phyloP scores from a whole-genome alignment of 53 echinoderm and acorn worm genomes.

The Echinarachnius parma region DNA sequence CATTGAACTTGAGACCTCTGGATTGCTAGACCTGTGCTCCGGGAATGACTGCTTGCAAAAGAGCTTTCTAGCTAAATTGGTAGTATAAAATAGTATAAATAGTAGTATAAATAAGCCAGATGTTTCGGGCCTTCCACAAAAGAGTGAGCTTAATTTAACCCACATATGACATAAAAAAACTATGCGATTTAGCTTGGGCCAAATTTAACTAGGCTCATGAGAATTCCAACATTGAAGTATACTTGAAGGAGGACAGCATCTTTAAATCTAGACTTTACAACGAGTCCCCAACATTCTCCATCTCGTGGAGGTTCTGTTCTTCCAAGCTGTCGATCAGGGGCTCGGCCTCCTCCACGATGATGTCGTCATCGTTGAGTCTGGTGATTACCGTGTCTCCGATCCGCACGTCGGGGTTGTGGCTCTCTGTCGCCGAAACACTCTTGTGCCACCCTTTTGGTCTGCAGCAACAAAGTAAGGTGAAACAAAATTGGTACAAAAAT shows the following conservation, averaged over 20 bases:
- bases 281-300: constrained; percentile 27
- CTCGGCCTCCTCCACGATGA: constrained; percentile 34
- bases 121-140: too few species aligned
- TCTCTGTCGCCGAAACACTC: constrained; percentile 55
- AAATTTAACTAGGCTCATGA: too few species aligned
- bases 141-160: too few species aligned
- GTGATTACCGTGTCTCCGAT: constrained; percentile 84
- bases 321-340: constrained; percentile 27
- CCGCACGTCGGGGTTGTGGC: constrained; percentile 58
- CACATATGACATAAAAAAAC: too few species aligned
- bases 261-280: background rate
- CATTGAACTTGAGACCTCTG: too few species aligned
- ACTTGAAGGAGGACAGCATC: background rate
- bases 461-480: background rate
- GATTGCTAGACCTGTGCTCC: too few species aligned
- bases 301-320: constrained; percentile 33
- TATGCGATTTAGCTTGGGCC: background rate
- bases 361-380: constrained; percentile 49
- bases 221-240: background rate
- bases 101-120: too few species aligned
- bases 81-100: too few species aligned
- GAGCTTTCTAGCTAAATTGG: too few species aligned
- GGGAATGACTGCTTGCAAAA: too few species aligned
- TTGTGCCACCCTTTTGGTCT: constrained; percentile 95
- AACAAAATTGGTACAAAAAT: too few species aligned